Evolutionary conservation across 2,113 vertebrate genomes (phyloP).

Genomic region (Phyllopteryx taeniolatus): DNA sequence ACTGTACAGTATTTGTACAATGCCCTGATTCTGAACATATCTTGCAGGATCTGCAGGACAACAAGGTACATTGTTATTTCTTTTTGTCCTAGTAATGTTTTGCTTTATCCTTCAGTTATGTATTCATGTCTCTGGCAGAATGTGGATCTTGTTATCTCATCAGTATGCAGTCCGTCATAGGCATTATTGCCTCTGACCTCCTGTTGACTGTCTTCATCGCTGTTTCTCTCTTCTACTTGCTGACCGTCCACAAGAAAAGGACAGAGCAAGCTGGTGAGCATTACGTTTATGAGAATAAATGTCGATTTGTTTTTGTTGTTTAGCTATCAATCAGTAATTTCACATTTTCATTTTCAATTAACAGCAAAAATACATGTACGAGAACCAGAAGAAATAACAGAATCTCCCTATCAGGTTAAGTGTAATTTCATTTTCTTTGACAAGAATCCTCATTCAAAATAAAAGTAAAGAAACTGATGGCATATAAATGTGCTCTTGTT

Average conservation of each 20-base stretch:
- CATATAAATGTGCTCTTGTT: slow-evolving; percentile 24
- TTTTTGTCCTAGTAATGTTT: not conserved
- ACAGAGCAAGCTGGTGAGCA: slow-evolving; percentile 46
- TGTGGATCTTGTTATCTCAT: slow-evolving; percentile 69
- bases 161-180: slow-evolving; percentile 56
- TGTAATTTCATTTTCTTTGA: not conserved
- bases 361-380: slow-evolving; percentile 46
- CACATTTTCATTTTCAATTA: not conserved
- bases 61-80: slow-evolving; percentile 51
- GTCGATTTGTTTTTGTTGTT: not conserved
- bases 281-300: not conserved
- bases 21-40: not conserved
- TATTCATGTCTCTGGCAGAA: slow-evolving; percentile 46
- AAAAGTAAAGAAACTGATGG: not conserved
- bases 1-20: not conserved
- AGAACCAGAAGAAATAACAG: slow-evolving; percentile 59
- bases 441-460: not conserved
- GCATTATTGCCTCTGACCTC: slow-evolving; percentile 68
- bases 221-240: slow-evolving; percentile 66
- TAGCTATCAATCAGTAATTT: not conserved
- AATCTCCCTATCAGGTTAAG: slow-evolving; percentile 75
- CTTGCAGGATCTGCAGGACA: slow-evolving; percentile 59
- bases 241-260: slow-evolving; percentile 45
- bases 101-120: not conserved
- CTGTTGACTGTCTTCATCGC: slow-evolving; percentile 70